A percentile compares a stretch with the other conserved stretches of the same genome.
These are phyloP conservation scores for Streptopelia turtur DNA, from an alignment of 2,797 vertebrate species.

Conservation along the genomic window DNA sequence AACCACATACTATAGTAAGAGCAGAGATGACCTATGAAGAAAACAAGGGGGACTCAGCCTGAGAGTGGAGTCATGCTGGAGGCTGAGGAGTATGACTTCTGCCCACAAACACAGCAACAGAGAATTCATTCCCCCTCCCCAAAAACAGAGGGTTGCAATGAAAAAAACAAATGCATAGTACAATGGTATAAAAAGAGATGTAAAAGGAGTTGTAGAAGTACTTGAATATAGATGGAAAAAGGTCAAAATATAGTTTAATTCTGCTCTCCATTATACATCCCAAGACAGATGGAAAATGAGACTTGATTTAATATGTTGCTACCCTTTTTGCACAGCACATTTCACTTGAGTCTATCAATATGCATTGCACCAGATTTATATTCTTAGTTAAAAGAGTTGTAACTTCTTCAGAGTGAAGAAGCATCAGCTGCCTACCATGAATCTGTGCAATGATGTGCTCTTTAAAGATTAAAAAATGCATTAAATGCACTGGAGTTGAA, in stretches of 20 bases:
- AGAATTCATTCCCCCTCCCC: rapidly evolving
- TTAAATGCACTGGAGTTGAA: background rate
- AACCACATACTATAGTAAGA: background rate
- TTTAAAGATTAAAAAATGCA: background rate
- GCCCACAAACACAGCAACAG: background rate
- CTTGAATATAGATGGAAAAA: background rate
- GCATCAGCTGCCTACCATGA: background rate
- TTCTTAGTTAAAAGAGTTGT: background rate
- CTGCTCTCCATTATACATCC: background rate
- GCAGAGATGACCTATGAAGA: background rate
- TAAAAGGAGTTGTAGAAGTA: background rate
- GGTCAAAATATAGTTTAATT: background rate
- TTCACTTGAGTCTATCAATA: background rate
- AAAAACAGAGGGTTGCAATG: background rate
- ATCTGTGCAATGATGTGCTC: background rate
- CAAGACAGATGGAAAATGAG: background rate
- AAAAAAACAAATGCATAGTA: background rate
- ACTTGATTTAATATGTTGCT: background rate
- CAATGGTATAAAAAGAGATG: background rate
- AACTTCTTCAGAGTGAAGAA: slow-evolving; percentile 12
- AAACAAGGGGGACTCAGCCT: background rate
- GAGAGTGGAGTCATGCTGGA: background rate
- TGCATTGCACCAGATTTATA: background rate
- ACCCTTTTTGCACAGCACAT: background rate
- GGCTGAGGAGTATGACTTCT: background rate